A percentile compares a stretch with the other conserved stretches of the same genome.
Evolutionary conservation across 2,888 invertebrate genomes (phyloP).

Genomic region (Amaurobius ferox): DNA sequence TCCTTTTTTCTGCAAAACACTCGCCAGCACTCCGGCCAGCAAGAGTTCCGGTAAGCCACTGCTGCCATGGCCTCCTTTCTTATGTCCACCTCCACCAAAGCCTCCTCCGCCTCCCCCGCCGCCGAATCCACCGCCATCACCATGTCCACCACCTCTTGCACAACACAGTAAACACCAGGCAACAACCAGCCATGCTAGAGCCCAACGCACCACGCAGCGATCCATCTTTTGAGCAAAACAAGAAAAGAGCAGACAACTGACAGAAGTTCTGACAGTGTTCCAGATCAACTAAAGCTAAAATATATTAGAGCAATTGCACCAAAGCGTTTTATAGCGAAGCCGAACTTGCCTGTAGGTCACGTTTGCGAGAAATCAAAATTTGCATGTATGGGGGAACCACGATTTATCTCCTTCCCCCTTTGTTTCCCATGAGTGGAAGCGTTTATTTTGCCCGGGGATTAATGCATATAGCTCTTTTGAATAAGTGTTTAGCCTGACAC

Average conservation of each 20-base stretch:
- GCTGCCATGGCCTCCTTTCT: neutral
- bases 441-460: neutral
- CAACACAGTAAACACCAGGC: constrained; percentile 11
- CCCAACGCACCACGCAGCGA: constrained; percentile 11
- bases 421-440: neutral
- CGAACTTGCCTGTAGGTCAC: neutral
- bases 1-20: constrained; percentile 15
- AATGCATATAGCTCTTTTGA: neutral
- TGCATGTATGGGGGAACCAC: neutral
- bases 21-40: constrained; percentile 13
- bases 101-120: constrained; percentile 3
- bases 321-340: neutral
- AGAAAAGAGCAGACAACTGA: neutral
- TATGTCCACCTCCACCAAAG: constrained; percentile 1
- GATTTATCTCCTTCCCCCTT: neutral
- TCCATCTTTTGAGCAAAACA: neutral
- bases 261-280: neutral
- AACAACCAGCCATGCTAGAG: neutral
- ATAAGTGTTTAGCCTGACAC: neutral
- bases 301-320: neutral
- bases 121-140: neutral
- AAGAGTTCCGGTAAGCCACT: constrained; percentile 1
- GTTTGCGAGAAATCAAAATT: neutral
- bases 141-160: neutral
- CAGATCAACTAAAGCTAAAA: neutral